Evolutionary conservation across 2,888 invertebrate genomes (phyloP).

Genomic region (Nysson spinosus): DNA sequence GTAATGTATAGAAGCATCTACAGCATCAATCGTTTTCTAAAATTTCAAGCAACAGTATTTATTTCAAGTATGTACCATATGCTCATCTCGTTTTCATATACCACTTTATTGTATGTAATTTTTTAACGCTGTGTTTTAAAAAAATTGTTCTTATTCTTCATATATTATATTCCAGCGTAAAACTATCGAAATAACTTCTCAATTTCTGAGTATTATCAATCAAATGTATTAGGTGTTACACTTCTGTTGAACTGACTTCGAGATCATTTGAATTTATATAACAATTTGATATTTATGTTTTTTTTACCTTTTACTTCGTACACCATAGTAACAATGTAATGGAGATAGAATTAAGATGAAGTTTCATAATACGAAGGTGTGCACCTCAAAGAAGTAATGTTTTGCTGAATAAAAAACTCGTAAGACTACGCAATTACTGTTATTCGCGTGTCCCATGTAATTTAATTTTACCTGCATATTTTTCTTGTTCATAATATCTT

Average conservation of each 20-base stretch:
- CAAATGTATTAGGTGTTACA: background rate
- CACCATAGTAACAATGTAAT: background rate
- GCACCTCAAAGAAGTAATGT: constrained; percentile 11
- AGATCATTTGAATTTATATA: constrained; percentile 6
- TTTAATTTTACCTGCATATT: background rate
- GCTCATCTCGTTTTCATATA: constrained; percentile 29
- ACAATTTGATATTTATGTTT: constrained; percentile 28
- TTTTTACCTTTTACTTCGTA: constrained; percentile 12
- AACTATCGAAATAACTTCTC: constrained; percentile 3
- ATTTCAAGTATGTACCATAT: constrained; percentile 19
- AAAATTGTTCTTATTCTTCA: constrained; percentile 15
- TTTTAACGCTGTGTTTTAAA: constrained; percentile 4
- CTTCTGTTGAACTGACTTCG: constrained; percentile 2
- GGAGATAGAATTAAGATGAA: constrained; percentile 14
- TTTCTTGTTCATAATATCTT: constrained; percentile 12
- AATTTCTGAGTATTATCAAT: constrained; percentile 24
- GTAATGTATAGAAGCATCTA: too few species aligned
- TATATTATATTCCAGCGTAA: constrained; percentile 5
- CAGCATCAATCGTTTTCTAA: too few species aligned
- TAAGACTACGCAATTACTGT: constrained; percentile 12
- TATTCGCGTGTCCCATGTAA: constrained; percentile 14
- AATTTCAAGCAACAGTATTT: constrained; percentile 8
- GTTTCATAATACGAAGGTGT: constrained; percentile 1
- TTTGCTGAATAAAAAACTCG: constrained; percentile 20
- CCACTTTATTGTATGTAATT: constrained; percentile 4